Evolutionary conservation across 2,113 vertebrate species (phyloP).

Genomic region (Rhombomys opimus): DNA sequence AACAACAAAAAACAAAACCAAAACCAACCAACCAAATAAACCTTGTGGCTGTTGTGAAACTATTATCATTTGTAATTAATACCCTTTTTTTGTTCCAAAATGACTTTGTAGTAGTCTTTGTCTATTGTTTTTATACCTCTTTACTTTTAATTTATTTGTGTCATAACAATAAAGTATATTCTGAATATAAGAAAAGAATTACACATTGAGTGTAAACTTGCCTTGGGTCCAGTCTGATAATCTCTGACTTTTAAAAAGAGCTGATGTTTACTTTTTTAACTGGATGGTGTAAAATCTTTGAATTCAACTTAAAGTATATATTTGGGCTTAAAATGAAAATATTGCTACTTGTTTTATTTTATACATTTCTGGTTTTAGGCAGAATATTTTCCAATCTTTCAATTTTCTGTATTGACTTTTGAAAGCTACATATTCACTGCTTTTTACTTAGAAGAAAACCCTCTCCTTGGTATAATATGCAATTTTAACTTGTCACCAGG

Average conservation of each 20-base stretch:
- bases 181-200: neutral
- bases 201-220: neutral
- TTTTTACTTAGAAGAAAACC: neutral
- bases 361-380: neutral
- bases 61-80: neutral
- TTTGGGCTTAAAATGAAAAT: neutral
- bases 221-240: neutral
- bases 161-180: neutral
- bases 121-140: neutral
- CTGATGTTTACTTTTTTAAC: neutral
- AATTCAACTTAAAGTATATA: neutral
- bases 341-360: neutral
- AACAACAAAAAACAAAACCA: too few species aligned
- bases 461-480: neutral
- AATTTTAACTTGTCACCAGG: neutral
- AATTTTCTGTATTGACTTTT: neutral
- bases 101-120: neutral
- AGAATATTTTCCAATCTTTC: neutral
- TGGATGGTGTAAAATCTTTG: neutral
- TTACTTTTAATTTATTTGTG: neutral
- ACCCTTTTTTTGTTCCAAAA: neutral
- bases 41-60: too few species aligned
- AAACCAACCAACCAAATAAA: neutral
- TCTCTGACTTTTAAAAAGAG: neutral
- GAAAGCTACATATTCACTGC: neutral